phyloP scores from a whole-genome alignment of 2,113 vertebrate species.

The Alexandromys fortis region DNA sequence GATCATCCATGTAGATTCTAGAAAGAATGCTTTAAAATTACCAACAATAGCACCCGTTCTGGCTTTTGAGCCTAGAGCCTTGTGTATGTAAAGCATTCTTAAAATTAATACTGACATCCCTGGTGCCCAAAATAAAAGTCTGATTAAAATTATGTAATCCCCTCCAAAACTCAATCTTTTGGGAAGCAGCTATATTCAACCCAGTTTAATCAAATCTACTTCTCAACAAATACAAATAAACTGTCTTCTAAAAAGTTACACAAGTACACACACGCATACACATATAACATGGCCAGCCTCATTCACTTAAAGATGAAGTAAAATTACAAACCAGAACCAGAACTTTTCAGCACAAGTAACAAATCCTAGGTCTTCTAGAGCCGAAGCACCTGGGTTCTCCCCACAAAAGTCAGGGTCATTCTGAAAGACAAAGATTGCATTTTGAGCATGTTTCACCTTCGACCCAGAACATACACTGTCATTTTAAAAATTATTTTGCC shows the following conservation, averaged over 20 bases:
- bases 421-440: constrained; percentile 65
- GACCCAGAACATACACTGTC: not conserved
- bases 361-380: constrained; percentile 35
- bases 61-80: not conserved
- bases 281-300: not conserved
- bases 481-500: not conserved
- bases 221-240: constrained; percentile 17
- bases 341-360: not conserved
- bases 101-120: not conserved
- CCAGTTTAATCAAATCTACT: not conserved
- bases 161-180: not conserved
- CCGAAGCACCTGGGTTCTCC: not conserved
- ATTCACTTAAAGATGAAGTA: constrained; percentile 1
- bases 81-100: not conserved
- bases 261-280: not conserved
- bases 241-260: not conserved
- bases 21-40: not conserved
- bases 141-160: constrained; percentile 18
- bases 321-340: constrained; percentile 57
- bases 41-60: not conserved
- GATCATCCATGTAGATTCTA: not conserved
- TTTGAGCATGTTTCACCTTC: not conserved
- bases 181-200: not conserved
- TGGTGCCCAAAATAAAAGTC: not conserved
- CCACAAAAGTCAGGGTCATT: constrained; percentile 25